Evolutionary conservation across 2,113 vertebrate genomes (phyloP), one percentile per base, ranked within the genome.

Genomic region (Cardinalis cardinalis): DNA sequence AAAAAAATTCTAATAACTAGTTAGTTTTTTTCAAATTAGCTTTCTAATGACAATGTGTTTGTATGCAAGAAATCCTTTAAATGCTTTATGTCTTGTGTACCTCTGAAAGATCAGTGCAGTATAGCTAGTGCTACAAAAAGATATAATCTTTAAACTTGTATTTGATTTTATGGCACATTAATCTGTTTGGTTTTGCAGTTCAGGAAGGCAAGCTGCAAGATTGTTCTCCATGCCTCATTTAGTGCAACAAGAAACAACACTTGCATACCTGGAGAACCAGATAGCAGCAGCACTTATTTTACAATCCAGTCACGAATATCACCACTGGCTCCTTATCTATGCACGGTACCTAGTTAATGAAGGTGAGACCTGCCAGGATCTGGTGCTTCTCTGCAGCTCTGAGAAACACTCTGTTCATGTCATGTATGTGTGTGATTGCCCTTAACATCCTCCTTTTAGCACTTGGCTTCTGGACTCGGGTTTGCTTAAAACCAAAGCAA

Each of bases 321-420:
- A 98, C 80, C 98, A 99, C 96, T 99, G 99, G 99, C 98, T 99
- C 93, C 98, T 99, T 94, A 98, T 99, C 97, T 99, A 99, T 94
- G 98, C 99, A 69, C 98, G 99, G 68, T 99, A 99, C 97, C 98
- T 99, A 6, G 99, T 99, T 87, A 99, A 98, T n/a, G 99, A 99
- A 98, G 99, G 99, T 99, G 91, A 98, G 97, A 21, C 49, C 41
- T 86, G 48, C 61, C 51, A 16, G n/a, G 29, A 43, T 52, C 6
- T 25, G 46, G 4, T 24, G 1, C 28, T 64, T 25, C 49, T 73
- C 55, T 59, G 53, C 73, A 75, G 46, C 65, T 74, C 76, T 36
- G 8, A 76, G 41, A 61, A 86, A 40, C 5, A 4, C 36, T 88
- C 55, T 74, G 4, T 41, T 64, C 43, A 4, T 18, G 6, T 66